Percentiles rank a stretch among this genome's conserved stretches.
Evolutionary conservation across 2,797 vertebrate genomes (phyloP).

Genomic region (Morelia viridis): DNA sequence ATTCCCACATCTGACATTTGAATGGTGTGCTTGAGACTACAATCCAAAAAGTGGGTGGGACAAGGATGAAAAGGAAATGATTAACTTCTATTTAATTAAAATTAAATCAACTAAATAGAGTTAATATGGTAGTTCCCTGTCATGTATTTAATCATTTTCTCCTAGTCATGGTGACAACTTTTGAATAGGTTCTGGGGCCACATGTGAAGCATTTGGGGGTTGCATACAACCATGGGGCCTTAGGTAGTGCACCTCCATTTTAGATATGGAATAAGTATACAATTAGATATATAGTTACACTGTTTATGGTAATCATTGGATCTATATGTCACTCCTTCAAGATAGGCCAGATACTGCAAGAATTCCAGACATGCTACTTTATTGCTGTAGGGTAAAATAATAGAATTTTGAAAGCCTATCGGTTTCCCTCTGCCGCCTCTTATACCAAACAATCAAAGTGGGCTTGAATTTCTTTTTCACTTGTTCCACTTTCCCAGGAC

Average conservation of each 20-base stretch:
- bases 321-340: background rate
- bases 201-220: background rate
- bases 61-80: background rate
- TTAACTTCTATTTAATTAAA: background rate
- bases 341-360: background rate
- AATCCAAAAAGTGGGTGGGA: background rate
- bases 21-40: background rate
- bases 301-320: background rate
- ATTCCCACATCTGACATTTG: background rate
- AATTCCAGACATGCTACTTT: background rate
- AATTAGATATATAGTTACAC: background rate
- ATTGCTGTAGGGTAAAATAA: background rate
- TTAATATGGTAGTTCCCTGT: background rate
- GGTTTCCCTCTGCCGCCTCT: background rate
- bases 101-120: background rate
- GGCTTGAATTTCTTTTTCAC: background rate
- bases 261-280: background rate
- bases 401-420: background rate
- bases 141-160: background rate
- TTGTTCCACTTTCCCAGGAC: background rate
- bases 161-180: background rate
- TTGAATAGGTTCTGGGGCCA: background rate
- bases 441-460: background rate
- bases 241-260: background rate
- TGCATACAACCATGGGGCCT: background rate